phyloP scores from a whole-genome alignment of 2,888 invertebrate genomes.

The Listrodromus nycthemerus region DNA sequence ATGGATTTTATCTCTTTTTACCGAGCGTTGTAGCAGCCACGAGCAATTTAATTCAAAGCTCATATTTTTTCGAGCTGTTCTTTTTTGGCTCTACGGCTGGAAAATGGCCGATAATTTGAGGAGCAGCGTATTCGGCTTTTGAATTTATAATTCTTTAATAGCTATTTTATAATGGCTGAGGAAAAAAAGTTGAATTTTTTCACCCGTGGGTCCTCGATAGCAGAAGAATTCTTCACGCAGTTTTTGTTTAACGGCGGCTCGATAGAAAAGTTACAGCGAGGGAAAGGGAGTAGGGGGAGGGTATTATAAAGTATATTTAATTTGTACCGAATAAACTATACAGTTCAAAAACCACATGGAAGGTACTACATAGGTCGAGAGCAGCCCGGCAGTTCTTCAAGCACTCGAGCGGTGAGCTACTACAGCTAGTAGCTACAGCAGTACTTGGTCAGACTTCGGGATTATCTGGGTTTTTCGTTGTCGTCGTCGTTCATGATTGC shows the following conservation, averaged over 20 bases:
- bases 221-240: conserved; percentile 44
- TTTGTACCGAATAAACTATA: neutral
- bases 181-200: neutral
- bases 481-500: conserved; percentile 40
- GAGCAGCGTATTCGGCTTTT: neutral
- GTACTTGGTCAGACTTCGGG: conserved; percentile 58
- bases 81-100: neutral
- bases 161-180: conserved; percentile 28
- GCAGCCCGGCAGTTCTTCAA: conserved; percentile 8
- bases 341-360: conserved; percentile 18
- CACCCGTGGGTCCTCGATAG: neutral
- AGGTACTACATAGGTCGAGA: conserved; percentile 9
- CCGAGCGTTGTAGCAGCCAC: too few species aligned
- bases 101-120: neutral
- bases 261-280: neutral
- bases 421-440: conserved; percentile 56
- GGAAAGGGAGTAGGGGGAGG: neutral
- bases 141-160: neutral
- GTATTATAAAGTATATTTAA: conserved; percentile 8
- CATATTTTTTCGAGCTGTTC: neutral
- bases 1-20: too few species aligned
- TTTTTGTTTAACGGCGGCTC: conserved; percentile 18
- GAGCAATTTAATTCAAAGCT: neutral
- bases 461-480: conserved; percentile 13
- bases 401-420: conserved; percentile 2